These are phyloP conservation scores for Fringilla coelebs DNA, from an alignment of 2,797 vertebrate genomes.

Conservation along the genomic window DNA sequence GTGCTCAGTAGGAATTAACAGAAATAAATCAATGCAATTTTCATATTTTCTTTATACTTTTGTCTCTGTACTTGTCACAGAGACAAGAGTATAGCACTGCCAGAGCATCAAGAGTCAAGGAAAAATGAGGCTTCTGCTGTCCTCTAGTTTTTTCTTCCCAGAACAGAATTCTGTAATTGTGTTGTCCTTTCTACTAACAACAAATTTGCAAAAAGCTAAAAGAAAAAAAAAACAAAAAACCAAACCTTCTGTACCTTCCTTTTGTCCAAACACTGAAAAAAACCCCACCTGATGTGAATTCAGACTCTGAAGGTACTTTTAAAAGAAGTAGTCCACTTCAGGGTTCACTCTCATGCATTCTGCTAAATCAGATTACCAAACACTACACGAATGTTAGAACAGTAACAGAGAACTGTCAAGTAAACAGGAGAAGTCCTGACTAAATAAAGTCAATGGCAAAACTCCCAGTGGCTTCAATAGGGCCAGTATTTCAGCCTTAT, in stretches of 20 bases:
- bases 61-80: background rate
- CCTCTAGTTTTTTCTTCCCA: background rate
- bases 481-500: slow-evolving; percentile 1
- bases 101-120: background rate
- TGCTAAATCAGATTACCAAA: background rate
- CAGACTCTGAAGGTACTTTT: background rate
- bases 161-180: background rate
- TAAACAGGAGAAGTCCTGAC: background rate
- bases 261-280: background rate
- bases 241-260: background rate
- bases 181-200: background rate
- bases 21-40: background rate
- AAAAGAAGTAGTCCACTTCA: slow-evolving; percentile 17
- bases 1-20: background rate
- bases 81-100: background rate
- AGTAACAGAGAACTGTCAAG: background rate
- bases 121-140: background rate
- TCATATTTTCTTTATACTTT: background rate
- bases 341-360: background rate
- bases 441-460: background rate
- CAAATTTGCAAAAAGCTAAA: background rate
- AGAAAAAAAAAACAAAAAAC: background rate
- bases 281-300: background rate
- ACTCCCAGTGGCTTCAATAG: background rate
- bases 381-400: background rate